Evolutionary conservation across 2,113 vertebrate species (phyloP), one percentile per base, ranked within the genome.

Genomic region (Silurus asotus): DNA sequence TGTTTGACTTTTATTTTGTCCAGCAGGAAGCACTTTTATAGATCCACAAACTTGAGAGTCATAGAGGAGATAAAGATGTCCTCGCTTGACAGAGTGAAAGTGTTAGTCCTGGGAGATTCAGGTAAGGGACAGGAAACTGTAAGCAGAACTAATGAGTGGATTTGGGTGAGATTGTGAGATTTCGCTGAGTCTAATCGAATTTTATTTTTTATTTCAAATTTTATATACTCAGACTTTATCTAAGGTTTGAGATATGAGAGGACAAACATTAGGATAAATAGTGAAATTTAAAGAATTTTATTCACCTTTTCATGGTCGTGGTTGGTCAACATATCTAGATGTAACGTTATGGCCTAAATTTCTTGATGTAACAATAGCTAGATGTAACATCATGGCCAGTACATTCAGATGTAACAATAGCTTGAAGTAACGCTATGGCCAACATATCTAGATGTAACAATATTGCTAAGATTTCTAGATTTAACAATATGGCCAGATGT

Each of bases 71-170:
- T 77, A 55, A 83, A 48, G 69, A 99, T 99, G 98, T 97, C 97
- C 77, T 96, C 97, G 59, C 91, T 99, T 89, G 97, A 99, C 82
- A 95, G 97, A 75, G 96, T 99, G 2, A 99, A 99, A 92, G 97
- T 99, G 2, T 88, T 99, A 90, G 98, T 99, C 84, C 92, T 99
- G 91, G 98, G 98, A 49, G 98, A 99, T 92, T 99, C 98, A 20
- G 98, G 98, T 99, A 92, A 97, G 95, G 89, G 4, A 8, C 28
- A 58, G 9, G 13, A 48, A 28, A n/a, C 28, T 7, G 28, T 17
- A 10, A 82, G 14, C 8, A 49, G 19, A 49, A 82, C 8, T 19
- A 48, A 53, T 13, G 6, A 72, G 0, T 8, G 14, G 10, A 55
- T 45, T 2, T 19, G 11, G 15, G n/a, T 17, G 6, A 62, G 62